Base-by-base conservation (phyloP, 2,888 invertebrate species). In the Incurvaria masculella region DNA sequence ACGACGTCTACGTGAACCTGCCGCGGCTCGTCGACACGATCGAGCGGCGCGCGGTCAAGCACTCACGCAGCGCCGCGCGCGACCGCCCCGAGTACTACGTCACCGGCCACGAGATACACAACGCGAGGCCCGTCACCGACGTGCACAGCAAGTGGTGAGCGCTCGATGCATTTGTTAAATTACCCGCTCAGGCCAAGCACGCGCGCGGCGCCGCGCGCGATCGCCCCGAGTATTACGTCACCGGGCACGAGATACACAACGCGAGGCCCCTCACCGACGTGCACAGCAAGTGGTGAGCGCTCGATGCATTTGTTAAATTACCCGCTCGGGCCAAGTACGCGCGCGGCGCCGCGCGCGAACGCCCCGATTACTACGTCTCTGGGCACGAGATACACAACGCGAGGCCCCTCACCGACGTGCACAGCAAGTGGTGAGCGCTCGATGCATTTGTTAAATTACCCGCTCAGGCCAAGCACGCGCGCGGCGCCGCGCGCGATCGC, bases 1-100 rank as follows among this genome's bases (percentile, higher is more conserved):
- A 94, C 56, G 94, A 94, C 58, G 90, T 91, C 74, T 93, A 89
- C 62, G 83, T 94, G 1, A 91, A 92, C 66, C 73, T 92, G 49
- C 84, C 85, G n/a, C 82, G 81, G 55, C 68, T 91, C 20, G 60
- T 88, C 21, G 63, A 69, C 33, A 79, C 75, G 46, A 60, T 84
- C 18, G 64, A 57, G 18, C 70, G 68, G 42, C 60, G 70, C 5
- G 68, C 74, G 0, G 57, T 50, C 0, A 58, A 61, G 2, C 70
- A 72, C 41, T 26, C 51, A 0, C 61, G 51, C 38, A 52, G 52
- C 0, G 53, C 54, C 0, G 55, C 55, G 0, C 58, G 45, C 44
- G 64, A 55, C 19, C 59, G 57, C 2, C 68, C 66, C 42, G 72
- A 73, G 44, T 80, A 81, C 23, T 60, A 88, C 51, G 69, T 93